Evolutionary conservation across 2,888 invertebrate genomes (phyloP), one percentile per base, ranked within the genome.

Genomic region (Sarcophaga subvicina): DNA sequence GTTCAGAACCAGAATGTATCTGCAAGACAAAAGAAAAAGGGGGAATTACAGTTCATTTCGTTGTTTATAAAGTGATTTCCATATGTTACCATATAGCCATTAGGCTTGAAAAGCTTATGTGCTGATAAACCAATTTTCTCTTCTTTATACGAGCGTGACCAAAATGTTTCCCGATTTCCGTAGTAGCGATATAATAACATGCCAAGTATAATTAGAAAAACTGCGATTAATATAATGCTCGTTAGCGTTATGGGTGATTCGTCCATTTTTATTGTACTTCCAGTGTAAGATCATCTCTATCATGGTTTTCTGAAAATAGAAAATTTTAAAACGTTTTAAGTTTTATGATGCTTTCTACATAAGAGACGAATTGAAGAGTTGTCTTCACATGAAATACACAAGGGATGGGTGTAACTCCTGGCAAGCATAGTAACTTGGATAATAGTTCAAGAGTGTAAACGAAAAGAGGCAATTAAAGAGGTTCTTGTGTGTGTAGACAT

Each of bases 1-100:
- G 94, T 90, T 96, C 96, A 3, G 95, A 95, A 85, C 96, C 95
- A 1, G 95, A 95, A 89, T 95, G 95, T 59, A 95, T 95, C 95
- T 96, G 91, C 14, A 80, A 79, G 17, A 1, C 1, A 14, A 17
- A 54, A 14, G 17, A 14, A 14, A 54, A 0, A 54, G 5, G 12
- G 14, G 17, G 4, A 54, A 14, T 12, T 54, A 20, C 54, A 14
- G 4, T 14, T 54, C 14, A 14, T 54, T 14, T 54, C 4, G 4
- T 54, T 54, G 37, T 14, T 14, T 14, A 54, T 54, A 54, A 4
- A 17, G 17, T 12, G 17, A 14, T 14, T 54, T 49, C 2, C 4
- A 5, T 49, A 17, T 54, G 12, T 94, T 92, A 96, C 96, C 94
- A 96, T 94, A 91, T 95, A 95, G 89, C 96, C 96, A 90, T 96